Base-by-base conservation (phyloP, 2,888 invertebrate genomes). In the Dryococelus australis region DNA sequence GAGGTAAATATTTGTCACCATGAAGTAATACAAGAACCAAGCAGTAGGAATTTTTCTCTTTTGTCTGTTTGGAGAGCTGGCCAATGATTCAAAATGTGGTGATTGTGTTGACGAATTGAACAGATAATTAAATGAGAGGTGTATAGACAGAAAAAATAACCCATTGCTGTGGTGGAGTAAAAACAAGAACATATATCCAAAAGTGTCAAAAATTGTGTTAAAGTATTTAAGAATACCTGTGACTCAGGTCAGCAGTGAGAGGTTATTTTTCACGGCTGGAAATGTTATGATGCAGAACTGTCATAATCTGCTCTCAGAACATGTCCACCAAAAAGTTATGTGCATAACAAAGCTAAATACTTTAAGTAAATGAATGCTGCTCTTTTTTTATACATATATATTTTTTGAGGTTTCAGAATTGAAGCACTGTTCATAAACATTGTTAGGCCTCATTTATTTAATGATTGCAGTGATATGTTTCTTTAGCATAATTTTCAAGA, bases 201-300 rank as follows among this genome's bases (percentile, higher is more conserved):
- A 84, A 24, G 43, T 84, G 27, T 35, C 87, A 35, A 84, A 43
- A 20, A 35, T 84, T n/a, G 27, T 53, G 47, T 47, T 53, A 47
- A 87, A 53, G n/a, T 87, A 87, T 85, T 53, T 87, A 47, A 16
- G 26, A 24, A 87, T 87, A 51, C 83, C 87, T 47, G 87, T 53
- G 28, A 85, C 53, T 12, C 87, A 87, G 51, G 87, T 87, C 43
- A 47, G 84, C 53, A 51, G 87, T 51, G 84, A 84, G 43, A 84
- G 47, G n/a, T 51, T 80, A 24, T 83, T 87, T 43, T 86, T 88
- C 84, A 88, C 89, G 83, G 88, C 88, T 35, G 89, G 89, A 83
- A 87, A 88, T 86, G 86, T 84, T 43, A 87, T 88, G 20, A 78
- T 88, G 24, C 51, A 53, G 27, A 87, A 65, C 43, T 8, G 84